Conservation (phyloP, 2,888 invertebrate species). For the Hydroisotoma schaefferi region DNA sequence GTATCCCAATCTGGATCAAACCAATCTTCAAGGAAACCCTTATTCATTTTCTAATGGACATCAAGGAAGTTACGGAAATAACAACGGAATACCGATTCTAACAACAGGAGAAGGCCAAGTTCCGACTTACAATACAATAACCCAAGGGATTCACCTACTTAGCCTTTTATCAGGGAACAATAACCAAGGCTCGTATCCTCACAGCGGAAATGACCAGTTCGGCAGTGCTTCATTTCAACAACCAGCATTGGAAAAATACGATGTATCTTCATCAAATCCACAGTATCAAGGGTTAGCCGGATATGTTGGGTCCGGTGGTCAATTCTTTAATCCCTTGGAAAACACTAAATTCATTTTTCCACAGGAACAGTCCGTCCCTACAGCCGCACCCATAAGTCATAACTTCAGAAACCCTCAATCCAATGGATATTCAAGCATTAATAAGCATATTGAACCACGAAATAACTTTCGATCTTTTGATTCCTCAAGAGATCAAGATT, state of each 20-base stretch:
- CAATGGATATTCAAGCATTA: no score
- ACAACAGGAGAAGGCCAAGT: slow-evolving; percentile 19
- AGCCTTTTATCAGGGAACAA: slow-evolving; percentile 38
- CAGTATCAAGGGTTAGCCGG: slow-evolving; percentile 24
- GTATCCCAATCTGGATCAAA: slow-evolving; percentile 9
- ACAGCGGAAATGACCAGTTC: slow-evolving; percentile 15
- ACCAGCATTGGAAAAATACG: background rate
- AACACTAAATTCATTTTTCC: no score
- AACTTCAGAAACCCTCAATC: background rate
- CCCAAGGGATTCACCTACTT: slow-evolving; percentile 44
- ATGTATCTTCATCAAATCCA: slow-evolving; percentile 10
- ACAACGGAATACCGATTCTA: slow-evolving; percentile 8
- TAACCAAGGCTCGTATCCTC: slow-evolving; percentile 3
- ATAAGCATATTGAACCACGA: background rate
- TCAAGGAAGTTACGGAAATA: slow-evolving; percentile 6
- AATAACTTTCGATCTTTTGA: background rate
- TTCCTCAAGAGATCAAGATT: slow-evolving; percentile 15
- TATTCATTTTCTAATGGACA: slow-evolving; percentile 3
- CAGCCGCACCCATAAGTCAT: slow-evolving; percentile 6
- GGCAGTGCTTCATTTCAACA: slow-evolving; percentile 2
- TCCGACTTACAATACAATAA: slow-evolving; percentile 43
- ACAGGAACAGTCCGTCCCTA: background rate
- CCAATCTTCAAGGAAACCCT: background rate
- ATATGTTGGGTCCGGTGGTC: slow-evolving; percentile 18
- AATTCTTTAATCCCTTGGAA: background rate